Evolutionary conservation across 2,797 vertebrate genomes (phyloP).

Genomic region (Pseudochirops cupreus): DNA sequence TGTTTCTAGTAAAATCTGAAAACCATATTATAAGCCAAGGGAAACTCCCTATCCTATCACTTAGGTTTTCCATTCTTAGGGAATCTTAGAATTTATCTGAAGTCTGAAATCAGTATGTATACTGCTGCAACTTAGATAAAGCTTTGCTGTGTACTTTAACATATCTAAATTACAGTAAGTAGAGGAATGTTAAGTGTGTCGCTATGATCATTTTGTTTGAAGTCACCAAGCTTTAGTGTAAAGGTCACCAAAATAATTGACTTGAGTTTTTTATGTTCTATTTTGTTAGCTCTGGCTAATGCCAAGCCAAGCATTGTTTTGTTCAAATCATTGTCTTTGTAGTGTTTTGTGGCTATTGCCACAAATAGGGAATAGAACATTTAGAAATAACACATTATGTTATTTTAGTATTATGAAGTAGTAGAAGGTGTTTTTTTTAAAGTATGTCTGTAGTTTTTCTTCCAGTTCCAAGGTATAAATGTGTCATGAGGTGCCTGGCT

Average conservation of each 20-base stretch:
- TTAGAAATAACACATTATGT: not conserved
- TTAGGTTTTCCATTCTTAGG: not conserved
- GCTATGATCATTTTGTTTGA: not conserved
- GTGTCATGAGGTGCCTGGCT: not conserved
- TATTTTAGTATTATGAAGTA: not conserved
- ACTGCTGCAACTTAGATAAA: not conserved
- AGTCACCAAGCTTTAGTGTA: conserved; percentile 35
- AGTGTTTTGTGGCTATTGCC: not conserved
- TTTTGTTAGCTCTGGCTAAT: conserved; percentile 48
- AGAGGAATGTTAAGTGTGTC: not conserved
- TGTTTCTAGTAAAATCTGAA: not conserved
- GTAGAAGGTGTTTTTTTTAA: not conserved
- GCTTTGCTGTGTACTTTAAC: conserved; percentile 33
- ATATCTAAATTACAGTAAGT: conserved; percentile 11
- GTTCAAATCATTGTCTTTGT: conserved; percentile 24
- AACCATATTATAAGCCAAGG: not conserved
- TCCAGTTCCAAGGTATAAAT: not conserved
- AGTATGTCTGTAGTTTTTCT: not conserved
- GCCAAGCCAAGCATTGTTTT: conserved; percentile 15
- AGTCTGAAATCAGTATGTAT: not conserved
- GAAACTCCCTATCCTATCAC: not conserved
- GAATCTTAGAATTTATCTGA: not conserved
- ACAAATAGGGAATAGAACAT: not conserved
- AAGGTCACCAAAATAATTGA: conserved; percentile 36
- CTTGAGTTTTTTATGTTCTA: conserved; percentile 23